Base-by-base conservation (phyloP, 2,888 invertebrate species). In the Thera britannica region DNA sequence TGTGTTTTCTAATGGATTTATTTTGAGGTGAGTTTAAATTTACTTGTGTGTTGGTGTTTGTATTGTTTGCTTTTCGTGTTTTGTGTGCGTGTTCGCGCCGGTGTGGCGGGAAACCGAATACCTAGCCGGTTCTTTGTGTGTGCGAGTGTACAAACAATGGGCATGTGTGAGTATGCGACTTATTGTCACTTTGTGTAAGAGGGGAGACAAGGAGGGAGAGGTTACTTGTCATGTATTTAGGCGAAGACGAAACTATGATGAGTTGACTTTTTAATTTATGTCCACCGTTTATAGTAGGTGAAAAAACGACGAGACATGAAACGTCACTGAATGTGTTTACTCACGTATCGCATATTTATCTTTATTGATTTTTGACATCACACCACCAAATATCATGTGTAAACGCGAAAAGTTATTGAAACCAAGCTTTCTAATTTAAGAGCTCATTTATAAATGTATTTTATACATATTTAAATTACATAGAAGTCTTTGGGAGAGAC, bases 1-100 rank as follows among this genome's bases (percentile, higher is more conserved):
- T 93, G 93, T 93, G 93, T 93, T 93, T 93, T 93, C 93, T 93
- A 93, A 93, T 93, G 93, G 93, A 93, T 93, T 93, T 93, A 93
- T 93, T 93, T 93, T 93, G 92, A 93, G 93, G 93, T 93, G 93
- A 93, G 93, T 93, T 93, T 90, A 93, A 93, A 92, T 92, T 93
- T 93, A 93, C 93, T 92, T 90, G 89, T 89, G 88, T 93, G 93
- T 90, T 89, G 87, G 93, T 93, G 92, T 92, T 91, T 91, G 91
- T 93, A 92, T 93, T 93, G 93, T 93, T 93, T 92, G 92, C 82
- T 89, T 83, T 84, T 81, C 81, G 90, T 92, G 88, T 92, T 93
- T 91, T 87, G 92, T 93, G 92, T 92, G 93, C 85, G 92, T 91
- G 92, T 84, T 87, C 88, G 84, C 87, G 88, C 87, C 88, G 90